These are phyloP conservation scores for Zosterops hypoxanthus DNA, from an alignment of 2,113 vertebrate genomes.

Conservation along the genomic window DNA sequence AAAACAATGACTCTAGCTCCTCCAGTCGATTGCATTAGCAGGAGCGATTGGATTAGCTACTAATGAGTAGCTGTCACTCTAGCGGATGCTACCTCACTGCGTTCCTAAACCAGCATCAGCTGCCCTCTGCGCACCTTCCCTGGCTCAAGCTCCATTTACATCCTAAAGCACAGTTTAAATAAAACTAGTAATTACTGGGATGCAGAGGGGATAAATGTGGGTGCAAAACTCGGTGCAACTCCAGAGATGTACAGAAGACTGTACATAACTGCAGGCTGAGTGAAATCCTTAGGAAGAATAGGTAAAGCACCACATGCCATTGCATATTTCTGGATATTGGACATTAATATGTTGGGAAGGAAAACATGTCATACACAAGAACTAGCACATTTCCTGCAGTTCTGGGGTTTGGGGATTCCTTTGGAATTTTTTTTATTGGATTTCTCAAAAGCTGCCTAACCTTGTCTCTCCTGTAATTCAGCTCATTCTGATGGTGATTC, in stretches of 20 bases:
- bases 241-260: too few species aligned
- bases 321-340: neutral
- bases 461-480: constrained; percentile 55
- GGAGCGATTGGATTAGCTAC: constrained; percentile 21
- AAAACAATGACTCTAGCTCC: neutral
- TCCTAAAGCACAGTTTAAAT: neutral
- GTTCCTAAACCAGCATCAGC: neutral
- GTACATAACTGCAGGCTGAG: neutral
- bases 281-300: neutral
- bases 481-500: constrained; percentile 52
- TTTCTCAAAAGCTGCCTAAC: constrained; percentile 62
- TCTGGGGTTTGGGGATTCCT: constrained; percentile 63
- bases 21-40: constrained; percentile 27
- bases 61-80: constrained; percentile 41
- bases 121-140: neutral
- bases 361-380: constrained; percentile 57
- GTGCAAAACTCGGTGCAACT: neutral
- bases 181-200: neutral
- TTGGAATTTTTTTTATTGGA: constrained; percentile 57
- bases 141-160: neutral
- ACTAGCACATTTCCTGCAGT: constrained; percentile 48
- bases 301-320: neutral
- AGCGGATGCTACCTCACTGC: neutral
- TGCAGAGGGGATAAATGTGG: neutral
- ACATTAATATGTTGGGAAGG: constrained; percentile 50